Evolutionary conservation across 2,797 vertebrate genomes (phyloP), one percentile per base, ranked within the genome.

Genomic region (Acestrorhynchus altus): DNA sequence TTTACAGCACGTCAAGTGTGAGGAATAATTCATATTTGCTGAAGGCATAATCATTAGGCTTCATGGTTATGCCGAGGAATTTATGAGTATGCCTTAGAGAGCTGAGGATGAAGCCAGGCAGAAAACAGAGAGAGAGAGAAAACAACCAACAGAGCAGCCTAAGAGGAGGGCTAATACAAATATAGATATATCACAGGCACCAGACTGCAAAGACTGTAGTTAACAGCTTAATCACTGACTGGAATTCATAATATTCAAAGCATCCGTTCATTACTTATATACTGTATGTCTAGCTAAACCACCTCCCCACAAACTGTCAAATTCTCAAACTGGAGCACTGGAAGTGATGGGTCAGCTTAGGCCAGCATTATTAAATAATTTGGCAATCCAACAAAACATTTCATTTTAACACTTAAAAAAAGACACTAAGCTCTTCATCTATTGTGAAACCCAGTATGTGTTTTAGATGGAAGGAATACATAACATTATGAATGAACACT

Each of bases 31-130:
- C 83, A 83, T 79, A 76, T 84, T 88, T 86, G 87, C 90, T 80
- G 54, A n/a, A 78, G 84, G 88, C 84, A 60, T 89, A 90, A 91
- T 86, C 88, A 83, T 90, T 83, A 88, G 80, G 75, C 68, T 87
- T 87, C 86, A 86, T 88, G 85, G 87, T 89, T 84, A 87, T 84
- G 86, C 78, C 81, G 77, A 83, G 87, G 86, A 77, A 68, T 76
- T 81, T 76, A 61, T 42, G 22, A 59, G 12, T 49, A 87, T 83
- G 86, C 81, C 82, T 73, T 47, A 63, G 70, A 81, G 86, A 86
- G 84, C 88, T 86, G 84, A 80, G 79, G 79, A 81, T 86, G 81
- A 90, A 91, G 88, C 87, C 81, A 84, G 82, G 83, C 80, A 31
- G 35, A 70, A 70, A 79, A 74, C 79, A 57, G 70, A 83, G 57